These are phyloP conservation scores for Gastrophysa polygoni DNA, from an alignment of 2,888 invertebrate species.

Conservation along the genomic window DNA sequence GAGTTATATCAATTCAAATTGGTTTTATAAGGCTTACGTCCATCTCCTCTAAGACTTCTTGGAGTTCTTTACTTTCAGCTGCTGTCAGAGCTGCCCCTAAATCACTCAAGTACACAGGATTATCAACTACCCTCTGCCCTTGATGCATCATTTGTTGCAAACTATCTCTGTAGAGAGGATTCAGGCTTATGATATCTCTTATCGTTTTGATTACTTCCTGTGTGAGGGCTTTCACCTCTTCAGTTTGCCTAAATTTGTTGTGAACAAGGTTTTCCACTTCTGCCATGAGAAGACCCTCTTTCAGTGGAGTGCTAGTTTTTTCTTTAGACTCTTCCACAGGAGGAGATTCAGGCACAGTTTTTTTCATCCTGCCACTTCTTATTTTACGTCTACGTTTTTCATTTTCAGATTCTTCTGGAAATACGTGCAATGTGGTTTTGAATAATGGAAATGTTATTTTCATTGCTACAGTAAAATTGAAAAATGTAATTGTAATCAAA, in stretches of 20 bases:
- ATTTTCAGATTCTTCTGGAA: constrained; percentile 75
- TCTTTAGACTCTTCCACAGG: constrained; percentile 36
- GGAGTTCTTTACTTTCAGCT: constrained; percentile 89
- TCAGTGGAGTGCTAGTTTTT: constrained; percentile 31
- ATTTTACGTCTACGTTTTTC: constrained; percentile 63
- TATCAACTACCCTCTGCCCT: constrained; percentile 95
- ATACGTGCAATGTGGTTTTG: constrained; percentile 82
- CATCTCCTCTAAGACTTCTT: constrained; percentile 91
- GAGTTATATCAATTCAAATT: neutral
- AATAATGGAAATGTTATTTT: constrained; percentile 83
- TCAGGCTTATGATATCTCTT: constrained; percentile 95
- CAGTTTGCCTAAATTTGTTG: constrained; percentile 86
- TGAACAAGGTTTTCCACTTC: constrained; percentile 93
- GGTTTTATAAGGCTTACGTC: constrained; percentile 69
- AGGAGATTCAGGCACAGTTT: constrained; percentile 34
- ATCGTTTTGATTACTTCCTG: constrained; percentile 95
- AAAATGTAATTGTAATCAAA: neutral
- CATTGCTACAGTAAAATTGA: constrained; percentile 62
- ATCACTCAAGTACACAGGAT: constrained; percentile 97
- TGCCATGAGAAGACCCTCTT: constrained; percentile 79
- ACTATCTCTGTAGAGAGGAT: constrained; percentile 95
- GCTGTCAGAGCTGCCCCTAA: constrained; percentile 94
- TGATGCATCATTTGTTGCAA: constrained; percentile 98
- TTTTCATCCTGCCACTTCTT: constrained; percentile 53
- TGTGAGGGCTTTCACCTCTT: constrained; percentile 95